These are phyloP conservation scores for rabbit (Oryctolagus cuniculus) DNA, from an alignment of 2,113 vertebrate species.

Conservation along the genomic window mOryCun1.1 NC_091433.1:133331501-133332000, in stretches of 20 bases:
- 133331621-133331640: not conserved
- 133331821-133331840: too few species aligned
- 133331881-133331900: too few species aligned
- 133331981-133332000: too few species aligned
- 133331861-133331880: too few species aligned
- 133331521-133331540: constrained; percentile 95
- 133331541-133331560: not conserved
- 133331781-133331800: not conserved
- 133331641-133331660: constrained; percentile 21
- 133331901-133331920: too few species aligned
- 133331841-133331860: too few species aligned
- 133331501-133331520: constrained; percentile 97
- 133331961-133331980: too few species aligned
- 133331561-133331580: not conserved
- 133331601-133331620: not conserved
- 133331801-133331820: not conserved
- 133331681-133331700: not conserved
- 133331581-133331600: not conserved
- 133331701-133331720: not conserved
- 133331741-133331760: not conserved
- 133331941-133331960: too few species aligned
- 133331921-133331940: too few species aligned
- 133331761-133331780: not conserved
- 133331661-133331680: constrained; percentile 12
- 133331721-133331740: not conserved